These are phyloP conservation scores for Elegia similella DNA, from an alignment of 2,888 invertebrate species.

Conservation along the genomic window DNA sequence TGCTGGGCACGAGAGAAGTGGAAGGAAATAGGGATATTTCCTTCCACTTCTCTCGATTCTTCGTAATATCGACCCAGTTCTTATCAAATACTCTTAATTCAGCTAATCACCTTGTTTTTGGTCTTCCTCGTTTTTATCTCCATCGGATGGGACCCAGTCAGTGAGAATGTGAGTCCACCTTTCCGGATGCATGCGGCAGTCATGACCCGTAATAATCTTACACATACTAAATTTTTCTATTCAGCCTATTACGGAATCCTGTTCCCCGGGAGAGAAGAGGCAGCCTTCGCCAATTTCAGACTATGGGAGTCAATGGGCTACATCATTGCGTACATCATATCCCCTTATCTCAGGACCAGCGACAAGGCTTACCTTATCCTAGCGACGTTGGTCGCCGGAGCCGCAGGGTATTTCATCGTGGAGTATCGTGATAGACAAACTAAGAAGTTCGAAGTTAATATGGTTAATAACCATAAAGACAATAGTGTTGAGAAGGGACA, in stretches of 20 bases:
- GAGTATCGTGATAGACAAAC: constrained; percentile 48
- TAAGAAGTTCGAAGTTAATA: constrained; percentile 10
- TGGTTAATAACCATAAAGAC: constrained; percentile 29
- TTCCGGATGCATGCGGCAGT: too few relatives aligned
- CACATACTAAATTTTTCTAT: constrained; percentile 25
- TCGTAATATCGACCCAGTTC: too few relatives aligned
- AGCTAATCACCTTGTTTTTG: too few relatives aligned
- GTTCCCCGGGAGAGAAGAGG: constrained; percentile 84
- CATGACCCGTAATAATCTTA: too few relatives aligned
- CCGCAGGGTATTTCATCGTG: constrained; percentile 74
- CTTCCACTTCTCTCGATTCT: too few relatives aligned
- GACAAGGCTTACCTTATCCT: constrained; percentile 79
- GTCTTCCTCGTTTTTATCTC: too few relatives aligned
- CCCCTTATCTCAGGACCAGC: constrained; percentile 73
- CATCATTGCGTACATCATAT: constrained; percentile 83
- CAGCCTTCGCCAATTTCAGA: constrained; percentile 86
- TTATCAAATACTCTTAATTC: too few relatives aligned
- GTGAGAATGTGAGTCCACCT: too few relatives aligned
- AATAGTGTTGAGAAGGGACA: constrained; percentile 43
- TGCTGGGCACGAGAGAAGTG: too few relatives aligned
- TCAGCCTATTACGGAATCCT: constrained; percentile 83
- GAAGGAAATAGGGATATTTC: too few relatives aligned
- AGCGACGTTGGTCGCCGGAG: constrained; percentile 70
- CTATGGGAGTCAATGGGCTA: constrained; percentile 86
- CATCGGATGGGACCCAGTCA: too few relatives aligned